Evolutionary conservation across 37 sponge, comb jelly and placozoan species (phyloP).

Genomic region (Halisarca cf. caerulea): DNA sequence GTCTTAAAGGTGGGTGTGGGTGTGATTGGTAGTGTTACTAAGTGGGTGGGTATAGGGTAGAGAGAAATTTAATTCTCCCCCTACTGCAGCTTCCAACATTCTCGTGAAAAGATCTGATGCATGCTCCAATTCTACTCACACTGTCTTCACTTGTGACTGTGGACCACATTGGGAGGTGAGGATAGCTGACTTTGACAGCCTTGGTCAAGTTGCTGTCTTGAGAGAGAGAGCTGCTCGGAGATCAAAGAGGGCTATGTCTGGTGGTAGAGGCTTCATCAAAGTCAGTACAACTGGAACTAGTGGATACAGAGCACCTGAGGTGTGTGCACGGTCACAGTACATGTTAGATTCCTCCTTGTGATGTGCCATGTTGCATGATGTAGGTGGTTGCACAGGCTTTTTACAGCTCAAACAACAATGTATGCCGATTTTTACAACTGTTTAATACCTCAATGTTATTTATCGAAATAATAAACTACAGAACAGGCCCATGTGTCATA

Average conservation of each 20-base stretch:
- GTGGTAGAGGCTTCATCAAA: background rate
- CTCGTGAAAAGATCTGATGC: background rate
- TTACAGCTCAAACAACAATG: no score
- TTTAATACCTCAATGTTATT: no score
- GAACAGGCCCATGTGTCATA: no score
- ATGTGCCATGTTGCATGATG: no score
- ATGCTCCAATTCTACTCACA: background rate
- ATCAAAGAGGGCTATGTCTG: background rate
- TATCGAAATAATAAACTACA: no score
- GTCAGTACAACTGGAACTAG: background rate
- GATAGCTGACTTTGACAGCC: constrained; percentile 2
- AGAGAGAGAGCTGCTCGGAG: background rate
- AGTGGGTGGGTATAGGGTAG: no score
- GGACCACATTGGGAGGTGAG: background rate
- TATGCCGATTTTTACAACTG: no score
- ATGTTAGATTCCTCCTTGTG: no score
- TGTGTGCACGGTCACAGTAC: no score
- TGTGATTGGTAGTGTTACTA: no score
- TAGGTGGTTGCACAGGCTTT: no score
- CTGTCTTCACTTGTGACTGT: background rate
- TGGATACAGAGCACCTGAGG: constrained; percentile 12
- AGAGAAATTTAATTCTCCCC: background rate
- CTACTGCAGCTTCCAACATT: background rate
- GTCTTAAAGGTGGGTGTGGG: no score
- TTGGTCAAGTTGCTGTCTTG: background rate